Evolutionary conservation across 2,888 invertebrate species (phyloP), one percentile per base, ranked within the genome.

Genomic region (Tiphia femorata): DNA sequence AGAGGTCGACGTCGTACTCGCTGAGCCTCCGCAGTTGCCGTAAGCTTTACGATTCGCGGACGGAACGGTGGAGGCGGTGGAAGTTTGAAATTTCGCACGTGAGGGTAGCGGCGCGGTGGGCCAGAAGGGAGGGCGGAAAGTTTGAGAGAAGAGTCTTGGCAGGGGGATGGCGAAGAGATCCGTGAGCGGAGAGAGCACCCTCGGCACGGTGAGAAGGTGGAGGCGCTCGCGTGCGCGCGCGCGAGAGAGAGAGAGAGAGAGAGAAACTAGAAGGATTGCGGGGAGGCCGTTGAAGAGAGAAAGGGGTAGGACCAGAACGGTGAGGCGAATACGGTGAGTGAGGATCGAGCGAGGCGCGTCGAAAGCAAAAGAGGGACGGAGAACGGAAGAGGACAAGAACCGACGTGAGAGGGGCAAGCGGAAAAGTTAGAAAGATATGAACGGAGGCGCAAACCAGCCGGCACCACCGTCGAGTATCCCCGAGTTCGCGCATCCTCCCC

Each of bases 51-150:
- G 76, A 75, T 70, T 58, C 67, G 57, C 55, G 61, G n/a, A n/a
- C n/a, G 70, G 59, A 55, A 67, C 64, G 67, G 63, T 69, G 69
- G 67, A 58, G 57, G 67, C 64, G 70, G 64, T 70, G 70, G 68
- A 75, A 76, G 72, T 76, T 75, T 59, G 70, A 69, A 73, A 73
- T 76, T 76, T 74, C 72, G 72, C 72, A 70, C 67, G 70, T 71
- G 64, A 67, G 64, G 61, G 58, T 60, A 64, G 66, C 59, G 58
- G 52, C 35, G 42, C 42, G 27, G 16, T 14, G 46, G 10, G 49
- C 48, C 33, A n/a, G 42, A 56, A 59, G 56, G 40, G 59, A 54
- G 49, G 68, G 55, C 42, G 54, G 66, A 35, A 5, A 35, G 20
- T 43, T 37, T 37, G 42, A 46, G 51, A 44, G 27, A n/a, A n/a